Base-by-base conservation (phyloP, 2,113 vertebrate species). In the Trichomycterus rosablanca region DNA sequence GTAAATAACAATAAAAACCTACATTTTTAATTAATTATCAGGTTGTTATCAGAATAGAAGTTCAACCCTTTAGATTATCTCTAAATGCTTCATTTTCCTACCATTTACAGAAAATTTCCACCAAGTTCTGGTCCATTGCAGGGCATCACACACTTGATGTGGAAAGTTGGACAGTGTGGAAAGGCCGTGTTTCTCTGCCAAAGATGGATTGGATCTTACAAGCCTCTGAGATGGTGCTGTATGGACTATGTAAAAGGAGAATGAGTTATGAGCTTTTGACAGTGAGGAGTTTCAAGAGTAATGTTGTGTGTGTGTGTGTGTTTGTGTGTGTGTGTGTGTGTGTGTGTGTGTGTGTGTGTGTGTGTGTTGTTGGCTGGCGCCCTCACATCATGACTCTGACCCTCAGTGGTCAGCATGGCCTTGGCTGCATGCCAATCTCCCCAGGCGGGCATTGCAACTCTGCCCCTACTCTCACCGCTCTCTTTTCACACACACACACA, bases 341-440 rank as follows among this genome's bases (percentile, higher is more conserved):
- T 57, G 49, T 63, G 60, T 43, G 34, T 16, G n/a, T 43, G 24
- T 24, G 18, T 37, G 67, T 48, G 62, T 74, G 76, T 74, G 67
- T 80, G 76, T 65, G 79, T 73, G 74, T 71, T 78, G 78, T 76
- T 71, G 79, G 72, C 71, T 68, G 71, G 71, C 67, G 74, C 61
- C 69, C 73, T 76, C 75, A 73, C 83, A 84, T 86, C 85, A 86
- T 87, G 85, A 86, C 81, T 83, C 80, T 88, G 83, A 86, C 85
- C 85, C 76, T 71, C 59, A 59, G 82, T 74, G 81, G 37, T 59
- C 68, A 48, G 81, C 81, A 80, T 77, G 80, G 77, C 80, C 63
- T 10, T 62, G 67, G 84, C 81, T 83, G 83, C 86, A 86, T 87
- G 86, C 84, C 86, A 82, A 81, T 83, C 85, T 83, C 86, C 79